Base-by-base conservation (phyloP, 2,113 vertebrate species). In the Mustela nigripes region DNA sequence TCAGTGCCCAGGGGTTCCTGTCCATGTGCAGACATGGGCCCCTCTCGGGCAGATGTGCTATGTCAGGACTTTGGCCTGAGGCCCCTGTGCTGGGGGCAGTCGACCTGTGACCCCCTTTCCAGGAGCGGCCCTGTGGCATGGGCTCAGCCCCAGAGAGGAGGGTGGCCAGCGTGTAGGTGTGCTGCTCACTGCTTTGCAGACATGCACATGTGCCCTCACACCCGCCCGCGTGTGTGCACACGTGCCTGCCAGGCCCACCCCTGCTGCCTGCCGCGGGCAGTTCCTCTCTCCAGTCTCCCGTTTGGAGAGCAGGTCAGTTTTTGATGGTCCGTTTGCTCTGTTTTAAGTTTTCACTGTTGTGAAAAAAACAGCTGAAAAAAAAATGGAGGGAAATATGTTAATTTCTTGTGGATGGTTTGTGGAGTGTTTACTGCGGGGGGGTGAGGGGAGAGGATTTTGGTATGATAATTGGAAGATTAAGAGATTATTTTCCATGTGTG, bases 251-350 rank as follows among this genome's bases (percentile, higher is more conserved):
- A 76, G 97, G 31, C 56, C 1, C 0, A 16, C 58, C 24, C 22
- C 78, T 88, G 58, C 90, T 80, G 58, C 95, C 87, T 92, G 95
- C 98, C 98, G 95, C 99, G 92, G 99, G 99, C 99, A 97, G 98
- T 99, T 99, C 99, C 99, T 98, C 87, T 98, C 98, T 93, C 97
- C 95, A 99, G 96, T 73, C 98, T 90, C 94, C 98, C 97, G 86
- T 98, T 99, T 99, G 98, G 98, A 98, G 98, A 8, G 92, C 98
- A 93, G 96, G 98, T 99, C 99, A 98, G 98, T 98, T 98, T 98
- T 99, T 99, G 99, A 99, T 99, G 99, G 99, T 99, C 99, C 98
- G 96, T 98, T 99, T 99, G 99, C 99, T 99, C 98, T 99, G 98
- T 98, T 99, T 98, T 99, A 98, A 99, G 99, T 99, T 98, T 98